These are phyloP conservation scores for Sebastes oblongus DNA, from an alignment of 2,797 vertebrate genomes.

Conservation along the genomic window DNA sequence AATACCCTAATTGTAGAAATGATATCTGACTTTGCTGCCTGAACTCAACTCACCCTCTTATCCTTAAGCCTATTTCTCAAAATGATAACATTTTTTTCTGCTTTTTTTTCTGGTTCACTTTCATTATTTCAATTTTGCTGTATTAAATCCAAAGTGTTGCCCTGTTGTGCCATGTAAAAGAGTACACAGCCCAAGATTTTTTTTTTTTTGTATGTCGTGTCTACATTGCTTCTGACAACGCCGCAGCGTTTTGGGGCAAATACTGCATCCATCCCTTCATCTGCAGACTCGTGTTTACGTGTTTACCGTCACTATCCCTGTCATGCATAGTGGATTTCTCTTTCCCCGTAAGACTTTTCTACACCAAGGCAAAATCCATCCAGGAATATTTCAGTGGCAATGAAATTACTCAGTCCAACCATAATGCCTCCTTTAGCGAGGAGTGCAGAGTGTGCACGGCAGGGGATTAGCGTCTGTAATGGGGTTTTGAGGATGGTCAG, in stretches of 20 bases:
- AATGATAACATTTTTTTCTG: constrained; percentile 23
- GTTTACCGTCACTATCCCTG: constrained; percentile 14
- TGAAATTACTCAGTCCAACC: constrained; percentile 55
- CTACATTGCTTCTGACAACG: constrained; percentile 40
- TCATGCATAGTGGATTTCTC: constrained; percentile 20
- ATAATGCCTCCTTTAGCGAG: constrained; percentile 53
- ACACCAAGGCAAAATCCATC: constrained; percentile 37
- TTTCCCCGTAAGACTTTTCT: constrained; percentile 17
- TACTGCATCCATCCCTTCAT: constrained; percentile 15
- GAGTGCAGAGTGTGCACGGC: constrained; percentile 44
- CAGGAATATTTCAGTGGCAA: constrained; percentile 41
- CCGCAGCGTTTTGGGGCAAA: constrained; percentile 10
- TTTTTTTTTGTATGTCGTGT: neutral
- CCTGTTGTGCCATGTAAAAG: constrained; percentile 22
- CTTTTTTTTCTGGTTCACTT: constrained; percentile 31
- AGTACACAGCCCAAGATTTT: neutral
- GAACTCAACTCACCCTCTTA: constrained; percentile 11
- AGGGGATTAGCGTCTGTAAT: constrained; percentile 76
- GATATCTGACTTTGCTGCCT: constrained; percentile 45
- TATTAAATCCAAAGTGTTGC: constrained; percentile 39
- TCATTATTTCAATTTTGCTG: constrained; percentile 62
- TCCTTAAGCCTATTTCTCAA: constrained; percentile 50
- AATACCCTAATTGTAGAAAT: constrained; percentile 60
- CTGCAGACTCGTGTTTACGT: constrained; percentile 26
- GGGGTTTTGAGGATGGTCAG: constrained; percentile 74